These are phyloP conservation scores for Oligia latruncula DNA, from an alignment of 2,888 invertebrate genomes.

Conservation along the genomic window DNA sequence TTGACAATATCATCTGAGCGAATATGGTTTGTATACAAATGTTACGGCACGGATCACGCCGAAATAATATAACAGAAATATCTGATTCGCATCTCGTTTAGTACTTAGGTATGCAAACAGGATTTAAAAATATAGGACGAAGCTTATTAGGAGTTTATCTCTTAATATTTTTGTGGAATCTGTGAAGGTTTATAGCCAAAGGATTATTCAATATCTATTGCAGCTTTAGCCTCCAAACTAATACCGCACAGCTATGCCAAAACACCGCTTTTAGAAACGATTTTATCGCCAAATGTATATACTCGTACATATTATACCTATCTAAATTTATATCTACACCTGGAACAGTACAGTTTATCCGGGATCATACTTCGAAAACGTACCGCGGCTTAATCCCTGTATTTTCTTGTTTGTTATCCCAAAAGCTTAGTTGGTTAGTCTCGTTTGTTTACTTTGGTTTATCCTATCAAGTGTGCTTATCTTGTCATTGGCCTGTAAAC, in stretches of 20 bases:
- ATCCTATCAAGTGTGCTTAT: slow-evolving; percentile 26
- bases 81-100: slow-evolving; percentile 48
- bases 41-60: slow-evolving; percentile 18
- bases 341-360: slow-evolving; percentile 40
- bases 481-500: slow-evolving; percentile 12
- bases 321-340: slow-evolving; percentile 32
- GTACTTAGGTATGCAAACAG: slow-evolving; percentile 10
- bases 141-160: slow-evolving; percentile 25
- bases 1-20: slow-evolving; percentile 47
- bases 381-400: slow-evolving; percentile 10
- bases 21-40: slow-evolving; percentile 47
- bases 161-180: slow-evolving; percentile 19
- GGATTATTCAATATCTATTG: slow-evolving; percentile 30
- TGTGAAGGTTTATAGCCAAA: slow-evolving; percentile 21
- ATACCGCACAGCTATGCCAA: slow-evolving; percentile 38
- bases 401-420: slow-evolving; percentile 36
- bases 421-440: slow-evolving; percentile 4
- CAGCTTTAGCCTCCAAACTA: slow-evolving; percentile 18
- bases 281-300: slow-evolving; percentile 20
- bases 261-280: slow-evolving; percentile 35
- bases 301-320: not conserved
- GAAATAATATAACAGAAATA: slow-evolving; percentile 36
- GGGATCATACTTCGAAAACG: slow-evolving; percentile 38
- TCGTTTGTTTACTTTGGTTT: slow-evolving; percentile 14
- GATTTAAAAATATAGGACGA: slow-evolving; percentile 26